Conservation (phyloP, 2,113 vertebrate species). For the Perca schrenkii region DNA sequence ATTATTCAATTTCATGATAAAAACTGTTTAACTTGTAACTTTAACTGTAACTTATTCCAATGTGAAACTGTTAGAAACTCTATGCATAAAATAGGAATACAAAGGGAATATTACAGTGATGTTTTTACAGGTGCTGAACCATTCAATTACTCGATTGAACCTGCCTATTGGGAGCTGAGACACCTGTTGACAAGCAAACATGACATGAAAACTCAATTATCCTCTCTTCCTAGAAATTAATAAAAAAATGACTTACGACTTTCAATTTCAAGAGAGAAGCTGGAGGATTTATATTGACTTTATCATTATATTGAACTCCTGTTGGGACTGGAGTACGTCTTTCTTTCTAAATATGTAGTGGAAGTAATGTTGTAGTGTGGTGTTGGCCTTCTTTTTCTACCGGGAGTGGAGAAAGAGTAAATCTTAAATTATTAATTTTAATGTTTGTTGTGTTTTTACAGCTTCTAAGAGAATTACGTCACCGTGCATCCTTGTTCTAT, state of each 20-base stretch:
- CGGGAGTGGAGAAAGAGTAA: not conserved
- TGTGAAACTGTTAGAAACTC: not conserved
- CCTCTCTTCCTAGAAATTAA: not conserved
- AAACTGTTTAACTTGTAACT: not conserved
- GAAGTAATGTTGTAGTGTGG: not conserved
- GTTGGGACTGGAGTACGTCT: not conserved
- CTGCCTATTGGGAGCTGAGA: not conserved
- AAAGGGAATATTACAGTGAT: not conserved
- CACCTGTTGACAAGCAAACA: not conserved
- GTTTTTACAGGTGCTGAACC: not conserved
- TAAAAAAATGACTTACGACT: not conserved
- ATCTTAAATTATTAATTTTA: not conserved
- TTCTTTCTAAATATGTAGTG: not conserved
- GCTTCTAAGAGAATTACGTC: constrained; percentile 10
- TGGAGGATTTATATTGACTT: not conserved
- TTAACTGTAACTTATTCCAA: not conserved
- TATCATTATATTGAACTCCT: not conserved
- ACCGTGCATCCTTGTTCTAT: constrained; percentile 11
- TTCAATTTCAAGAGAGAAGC: not conserved
- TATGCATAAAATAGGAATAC: not conserved
- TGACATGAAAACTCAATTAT: not conserved
- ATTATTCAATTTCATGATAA: not conserved
- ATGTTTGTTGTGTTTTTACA: constrained; percentile 30
- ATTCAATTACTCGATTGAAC: not conserved
- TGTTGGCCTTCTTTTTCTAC: constrained; percentile 6